Evolutionary conservation across 1,140 invertebrate genomes (phyloP).

Genomic region (Armadillidium nasatum): DNA sequence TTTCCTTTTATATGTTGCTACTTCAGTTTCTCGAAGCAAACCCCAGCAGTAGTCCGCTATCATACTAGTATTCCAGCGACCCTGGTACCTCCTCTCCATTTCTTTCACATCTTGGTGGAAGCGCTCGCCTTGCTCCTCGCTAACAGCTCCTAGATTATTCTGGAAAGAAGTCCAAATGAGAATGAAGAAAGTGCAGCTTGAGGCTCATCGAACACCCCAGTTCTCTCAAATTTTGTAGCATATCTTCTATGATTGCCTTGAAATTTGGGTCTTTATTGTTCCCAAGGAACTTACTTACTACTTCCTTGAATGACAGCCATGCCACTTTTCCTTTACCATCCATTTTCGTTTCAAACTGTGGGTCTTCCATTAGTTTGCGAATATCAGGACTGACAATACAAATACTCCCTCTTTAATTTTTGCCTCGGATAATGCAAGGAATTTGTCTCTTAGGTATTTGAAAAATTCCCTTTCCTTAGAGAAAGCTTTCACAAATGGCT

Average conservation of each 20-base stretch:
- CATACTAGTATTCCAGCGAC: slow-evolving; percentile 19
- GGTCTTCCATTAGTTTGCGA: too few relatives aligned
- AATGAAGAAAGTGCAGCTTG: slow-evolving; percentile 23
- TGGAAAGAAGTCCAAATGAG: slow-evolving; percentile 31
- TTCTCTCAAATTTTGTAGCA: slow-evolving; percentile 23
- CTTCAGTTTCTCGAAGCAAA: neutral
- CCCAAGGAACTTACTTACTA: neutral
- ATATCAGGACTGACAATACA: too few relatives aligned
- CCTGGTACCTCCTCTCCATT: slow-evolving; percentile 35
- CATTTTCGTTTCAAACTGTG: neutral
- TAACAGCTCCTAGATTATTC: slow-evolving; percentile 37
- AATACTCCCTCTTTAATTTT: too few relatives aligned
- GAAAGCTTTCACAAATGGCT: too few relatives aligned
- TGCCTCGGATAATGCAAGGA: too few relatives aligned
- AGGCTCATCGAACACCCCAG: slow-evolving; percentile 29
- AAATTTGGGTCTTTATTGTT: neutral
- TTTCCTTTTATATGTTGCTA: too few relatives aligned
- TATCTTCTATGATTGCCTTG: neutral
- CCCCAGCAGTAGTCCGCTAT: slow-evolving; percentile 12
- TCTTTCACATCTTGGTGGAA: slow-evolving; percentile 41
- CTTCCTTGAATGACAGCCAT: neutral
- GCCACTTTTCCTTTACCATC: neutral
- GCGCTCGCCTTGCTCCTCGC: slow-evolving; percentile 38
- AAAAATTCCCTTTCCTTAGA: too few relatives aligned
- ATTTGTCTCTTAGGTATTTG: too few relatives aligned